Conservation (phyloP, 1,140 invertebrate species). For the Psix sp. region DNA sequence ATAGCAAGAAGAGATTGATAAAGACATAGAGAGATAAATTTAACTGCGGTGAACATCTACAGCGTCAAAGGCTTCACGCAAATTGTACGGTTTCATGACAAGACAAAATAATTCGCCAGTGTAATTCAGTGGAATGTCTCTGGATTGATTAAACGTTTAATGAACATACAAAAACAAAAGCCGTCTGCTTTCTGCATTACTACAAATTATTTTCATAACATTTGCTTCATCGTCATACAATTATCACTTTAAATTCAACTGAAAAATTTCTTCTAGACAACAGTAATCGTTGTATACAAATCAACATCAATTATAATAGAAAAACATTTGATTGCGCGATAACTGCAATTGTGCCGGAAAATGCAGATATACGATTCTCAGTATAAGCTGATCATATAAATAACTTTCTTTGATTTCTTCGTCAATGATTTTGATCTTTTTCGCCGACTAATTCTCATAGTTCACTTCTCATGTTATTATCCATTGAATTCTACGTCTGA, state of each 20-base stretch:
- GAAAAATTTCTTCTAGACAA: too few species aligned
- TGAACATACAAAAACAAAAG: too few species aligned
- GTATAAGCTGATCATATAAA: background rate
- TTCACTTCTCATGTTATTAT: background rate
- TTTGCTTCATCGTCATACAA: too few species aligned
- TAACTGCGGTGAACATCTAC: conserved; percentile 16
- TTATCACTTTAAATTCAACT: too few species aligned
- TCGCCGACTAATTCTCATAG: background rate
- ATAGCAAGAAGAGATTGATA: conserved; percentile 22
- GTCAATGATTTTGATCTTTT: background rate
- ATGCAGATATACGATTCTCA: background rate
- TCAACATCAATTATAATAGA: too few species aligned
- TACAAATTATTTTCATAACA: too few species aligned
- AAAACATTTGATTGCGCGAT: too few species aligned
- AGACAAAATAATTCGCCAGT: background rate
- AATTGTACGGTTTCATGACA: background rate
- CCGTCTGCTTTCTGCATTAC: too few species aligned
- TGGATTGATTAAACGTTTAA: background rate
- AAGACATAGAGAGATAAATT: conserved; percentile 31
- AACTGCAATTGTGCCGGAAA: too few species aligned
- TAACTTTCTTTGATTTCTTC: background rate
- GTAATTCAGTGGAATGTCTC: background rate
- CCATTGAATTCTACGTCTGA: background rate
- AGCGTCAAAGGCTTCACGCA: background rate
- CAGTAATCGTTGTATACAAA: too few species aligned